phyloP scores from a whole-genome alignment of 2,113 vertebrate genomes.

The Istiophorus platypterus region DNA sequence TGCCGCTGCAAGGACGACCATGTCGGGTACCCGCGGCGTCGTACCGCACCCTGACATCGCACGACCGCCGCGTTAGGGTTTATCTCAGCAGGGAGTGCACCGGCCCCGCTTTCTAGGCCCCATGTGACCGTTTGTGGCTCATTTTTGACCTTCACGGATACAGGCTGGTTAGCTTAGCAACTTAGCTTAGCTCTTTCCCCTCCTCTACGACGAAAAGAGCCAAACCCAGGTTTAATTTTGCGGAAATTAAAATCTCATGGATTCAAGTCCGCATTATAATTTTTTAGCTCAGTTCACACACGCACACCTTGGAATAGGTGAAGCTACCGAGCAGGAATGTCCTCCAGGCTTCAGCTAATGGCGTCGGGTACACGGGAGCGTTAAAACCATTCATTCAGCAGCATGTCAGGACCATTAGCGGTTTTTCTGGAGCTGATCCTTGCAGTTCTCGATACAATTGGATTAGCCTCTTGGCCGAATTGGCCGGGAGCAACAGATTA shows the following conservation, averaged over 20 bases:
- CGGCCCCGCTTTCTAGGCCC: not conserved
- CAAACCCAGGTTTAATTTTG: too few species aligned
- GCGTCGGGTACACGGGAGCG: conserved; percentile 14
- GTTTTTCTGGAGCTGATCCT: conserved; percentile 42
- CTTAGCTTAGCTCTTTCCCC: conserved; percentile 47
- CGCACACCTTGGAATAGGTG: too few species aligned
- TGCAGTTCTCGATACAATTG: conserved; percentile 8
- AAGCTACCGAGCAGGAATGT: not conserved
- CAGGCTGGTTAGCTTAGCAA: conserved; percentile 66
- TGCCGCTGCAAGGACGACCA: conserved; percentile 18
- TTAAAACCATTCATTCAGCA: conserved; percentile 18
- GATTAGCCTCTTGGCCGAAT: conserved; percentile 44
- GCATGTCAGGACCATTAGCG: conserved; percentile 5
- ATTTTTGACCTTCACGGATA: conserved; percentile 79
- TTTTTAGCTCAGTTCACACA: too few species aligned
- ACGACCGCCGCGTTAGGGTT: too few species aligned
- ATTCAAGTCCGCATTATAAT: too few species aligned
- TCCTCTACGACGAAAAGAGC: too few species aligned
- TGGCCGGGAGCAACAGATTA: not conserved
- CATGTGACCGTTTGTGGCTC: conserved; percentile 7
- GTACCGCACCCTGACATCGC: not conserved
- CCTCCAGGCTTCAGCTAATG: conserved; percentile 28
- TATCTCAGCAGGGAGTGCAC: not conserved
- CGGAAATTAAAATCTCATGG: fast-evolving
- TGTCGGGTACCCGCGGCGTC: not conserved